phyloP scores from a whole-genome alignment of 2,113 vertebrate genomes.

The Cavia porcellus region DNA sequence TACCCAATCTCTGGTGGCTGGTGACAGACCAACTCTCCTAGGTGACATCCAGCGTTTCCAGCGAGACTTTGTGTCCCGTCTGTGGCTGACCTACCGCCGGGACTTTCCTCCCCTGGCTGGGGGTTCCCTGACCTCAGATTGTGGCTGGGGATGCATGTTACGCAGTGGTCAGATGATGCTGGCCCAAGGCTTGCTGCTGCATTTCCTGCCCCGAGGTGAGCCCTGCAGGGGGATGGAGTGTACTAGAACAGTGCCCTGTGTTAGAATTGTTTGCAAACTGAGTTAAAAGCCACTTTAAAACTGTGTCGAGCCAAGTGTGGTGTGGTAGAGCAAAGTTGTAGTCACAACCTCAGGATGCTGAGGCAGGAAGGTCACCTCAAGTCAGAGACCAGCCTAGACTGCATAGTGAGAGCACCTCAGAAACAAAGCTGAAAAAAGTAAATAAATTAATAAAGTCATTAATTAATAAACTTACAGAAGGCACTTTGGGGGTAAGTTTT shows the following conservation, averaged over 20 bases:
- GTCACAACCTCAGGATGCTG: neutral
- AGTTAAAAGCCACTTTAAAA: neutral
- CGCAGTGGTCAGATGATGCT: slow-evolving; percentile 96
- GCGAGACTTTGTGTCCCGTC: slow-evolving; percentile 90
- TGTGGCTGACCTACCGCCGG: slow-evolving; percentile 95
- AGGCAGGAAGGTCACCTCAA: neutral
- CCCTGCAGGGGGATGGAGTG: fast-evolving
- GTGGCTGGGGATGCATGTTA: slow-evolving; percentile 97
- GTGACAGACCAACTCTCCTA: slow-evolving; percentile 68
- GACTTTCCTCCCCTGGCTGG: slow-evolving; percentile 94
- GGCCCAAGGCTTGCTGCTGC: slow-evolving; percentile 93
- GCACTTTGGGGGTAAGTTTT: neutral
- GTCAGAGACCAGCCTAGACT: neutral
- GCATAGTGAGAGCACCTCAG: neutral
- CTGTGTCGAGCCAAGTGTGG: neutral
- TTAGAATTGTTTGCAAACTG: neutral
- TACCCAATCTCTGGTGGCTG: neutral
- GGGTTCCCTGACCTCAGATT: slow-evolving; percentile 93
- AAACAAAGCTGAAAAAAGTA: neutral
- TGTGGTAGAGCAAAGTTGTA: neutral
- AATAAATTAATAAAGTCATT: neutral
- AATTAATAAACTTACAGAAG: neutral
- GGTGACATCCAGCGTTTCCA: slow-evolving; percentile 93
- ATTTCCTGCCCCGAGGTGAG: slow-evolving; percentile 92
- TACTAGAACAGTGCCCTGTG: neutral